A percentile compares a stretch with the other conserved stretches of the same genome.
These are phyloP conservation scores for Halictus ligatus DNA, from an alignment of 2,888 invertebrate species.

Conservation along the genomic window DNA sequence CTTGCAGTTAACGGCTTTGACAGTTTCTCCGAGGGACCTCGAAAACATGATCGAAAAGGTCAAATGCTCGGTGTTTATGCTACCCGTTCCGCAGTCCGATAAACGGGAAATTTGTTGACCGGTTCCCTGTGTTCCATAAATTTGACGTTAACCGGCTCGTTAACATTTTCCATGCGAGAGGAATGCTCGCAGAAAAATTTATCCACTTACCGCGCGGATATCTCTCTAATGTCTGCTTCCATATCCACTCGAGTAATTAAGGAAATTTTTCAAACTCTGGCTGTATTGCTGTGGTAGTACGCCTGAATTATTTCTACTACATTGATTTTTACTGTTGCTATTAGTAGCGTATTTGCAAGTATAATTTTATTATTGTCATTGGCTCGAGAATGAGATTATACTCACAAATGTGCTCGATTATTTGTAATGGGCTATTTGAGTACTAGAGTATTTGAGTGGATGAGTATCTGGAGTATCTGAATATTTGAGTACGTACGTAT, in stretches of 20 bases:
- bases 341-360: background rate
- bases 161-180: background rate
- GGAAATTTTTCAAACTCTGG: background rate
- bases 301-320: background rate
- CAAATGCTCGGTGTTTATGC: background rate
- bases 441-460: background rate
- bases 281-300: background rate
- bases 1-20: background rate
- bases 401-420: background rate
- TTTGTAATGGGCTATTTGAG: background rate
- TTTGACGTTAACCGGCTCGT: background rate
- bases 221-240: background rate
- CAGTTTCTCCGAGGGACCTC: background rate
- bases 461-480: too few relatives aligned
- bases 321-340: background rate
- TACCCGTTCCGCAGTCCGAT: background rate
- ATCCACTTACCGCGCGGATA: background rate
- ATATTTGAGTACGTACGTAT: too few relatives aligned
- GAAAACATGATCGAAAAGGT: background rate
- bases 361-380: background rate
- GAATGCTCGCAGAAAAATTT: background rate
- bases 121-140: conserved; percentile 1
- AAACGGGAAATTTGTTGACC: conserved; percentile 7
- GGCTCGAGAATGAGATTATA: background rate
- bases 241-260: background rate